These are phyloP conservation scores for Amphiura filiformis DNA, from an alignment of 35 echinoderm and acorn worm species.

Conservation along the genomic window DNA sequence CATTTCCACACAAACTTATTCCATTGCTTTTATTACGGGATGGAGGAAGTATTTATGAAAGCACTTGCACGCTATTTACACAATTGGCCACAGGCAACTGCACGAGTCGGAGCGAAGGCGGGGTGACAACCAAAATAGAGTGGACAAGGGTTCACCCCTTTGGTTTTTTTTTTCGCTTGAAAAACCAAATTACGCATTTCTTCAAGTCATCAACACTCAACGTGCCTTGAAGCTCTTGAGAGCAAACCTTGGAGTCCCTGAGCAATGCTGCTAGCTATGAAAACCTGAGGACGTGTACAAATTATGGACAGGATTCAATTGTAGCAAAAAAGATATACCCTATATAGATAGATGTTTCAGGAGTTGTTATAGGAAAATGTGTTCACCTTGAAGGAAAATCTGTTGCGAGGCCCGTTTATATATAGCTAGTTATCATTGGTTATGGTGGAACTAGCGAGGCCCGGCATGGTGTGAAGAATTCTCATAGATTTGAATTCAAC, in stretches of 20 bases:
- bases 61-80: slow-evolving; percentile 9
- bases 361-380: neutral
- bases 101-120: neutral
- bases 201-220: neutral
- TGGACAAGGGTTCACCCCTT: neutral
- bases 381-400: neutral
- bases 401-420: neutral
- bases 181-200: slow-evolving; percentile 6
- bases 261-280: neutral
- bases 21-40: neutral
- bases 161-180: neutral
- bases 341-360: neutral
- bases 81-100: neutral
- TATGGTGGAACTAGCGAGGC: neutral
- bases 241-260: neutral
- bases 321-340: neutral
- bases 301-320: neutral
- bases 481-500: no score
- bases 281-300: neutral
- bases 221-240: neutral
- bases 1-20: slow-evolving; percentile 4
- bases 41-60: slow-evolving; percentile 2
- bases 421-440: no score
- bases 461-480: neutral
- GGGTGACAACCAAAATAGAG: neutral